phyloP scores from a whole-genome alignment of 2,113 vertebrate species.

The Xenotilapia flavipinnis region DNA sequence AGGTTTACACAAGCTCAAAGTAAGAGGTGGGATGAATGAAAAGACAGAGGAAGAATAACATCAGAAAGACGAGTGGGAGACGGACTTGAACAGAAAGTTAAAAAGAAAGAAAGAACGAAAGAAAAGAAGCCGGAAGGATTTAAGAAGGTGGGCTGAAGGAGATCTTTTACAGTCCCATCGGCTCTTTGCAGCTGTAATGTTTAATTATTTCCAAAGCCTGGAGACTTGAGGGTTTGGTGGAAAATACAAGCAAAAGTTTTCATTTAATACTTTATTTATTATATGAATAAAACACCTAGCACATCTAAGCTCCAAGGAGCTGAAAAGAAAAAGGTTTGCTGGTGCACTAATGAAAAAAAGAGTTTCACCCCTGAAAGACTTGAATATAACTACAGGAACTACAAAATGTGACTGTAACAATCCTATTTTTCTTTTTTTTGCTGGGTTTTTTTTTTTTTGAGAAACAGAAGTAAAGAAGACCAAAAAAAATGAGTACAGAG shows the following conservation, averaged over 20 bases:
- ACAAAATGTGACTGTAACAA: background rate
- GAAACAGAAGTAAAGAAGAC: background rate
- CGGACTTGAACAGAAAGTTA: background rate
- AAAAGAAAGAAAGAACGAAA: background rate
- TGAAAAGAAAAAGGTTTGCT: background rate
- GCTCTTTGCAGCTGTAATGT: background rate
- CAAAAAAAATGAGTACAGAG: background rate
- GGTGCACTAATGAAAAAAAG: background rate
- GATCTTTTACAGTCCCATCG: background rate
- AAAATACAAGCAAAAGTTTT: slow-evolving; percentile 6
- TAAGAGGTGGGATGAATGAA: background rate
- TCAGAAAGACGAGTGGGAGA: background rate
- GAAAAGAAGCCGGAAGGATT: background rate
- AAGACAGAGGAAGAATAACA: background rate
- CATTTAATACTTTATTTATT: background rate
- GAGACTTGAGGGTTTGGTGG: background rate
- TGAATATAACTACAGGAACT: background rate
- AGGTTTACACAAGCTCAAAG: background rate
- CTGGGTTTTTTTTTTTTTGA: background rate
- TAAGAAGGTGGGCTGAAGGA: background rate
- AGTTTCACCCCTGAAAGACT: background rate
- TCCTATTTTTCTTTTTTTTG: background rate
- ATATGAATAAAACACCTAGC: background rate
- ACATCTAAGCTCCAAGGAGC: background rate
- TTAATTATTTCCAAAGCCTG: slow-evolving; percentile 21